These are phyloP conservation scores for Drosophila subobscura DNA, from an alignment of 1,140 invertebrate species.

Conservation along the genomic window DNA sequence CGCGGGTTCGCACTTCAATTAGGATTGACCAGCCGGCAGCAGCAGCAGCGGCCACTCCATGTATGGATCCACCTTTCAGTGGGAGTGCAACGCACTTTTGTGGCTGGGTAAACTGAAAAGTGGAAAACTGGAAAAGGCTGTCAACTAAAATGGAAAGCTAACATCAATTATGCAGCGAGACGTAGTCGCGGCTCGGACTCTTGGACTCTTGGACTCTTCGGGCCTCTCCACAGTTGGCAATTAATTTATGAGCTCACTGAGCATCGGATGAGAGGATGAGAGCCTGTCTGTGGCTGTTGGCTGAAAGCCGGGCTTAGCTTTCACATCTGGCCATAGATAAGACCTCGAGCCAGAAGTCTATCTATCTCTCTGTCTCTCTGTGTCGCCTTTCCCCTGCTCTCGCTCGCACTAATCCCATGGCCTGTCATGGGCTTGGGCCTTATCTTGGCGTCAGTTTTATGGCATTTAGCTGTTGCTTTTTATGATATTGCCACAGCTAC, in stretches of 20 bases:
- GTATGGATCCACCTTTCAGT: slow-evolving; percentile 13
- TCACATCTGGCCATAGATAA: slow-evolving; percentile 53
- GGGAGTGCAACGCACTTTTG: slow-evolving; percentile 58
- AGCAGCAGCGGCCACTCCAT: slow-evolving; percentile 6
- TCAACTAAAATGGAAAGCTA: slow-evolving; percentile 80
- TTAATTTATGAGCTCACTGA: slow-evolving; percentile 76
- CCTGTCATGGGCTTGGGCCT: slow-evolving; percentile 34
- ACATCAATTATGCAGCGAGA: slow-evolving; percentile 70
- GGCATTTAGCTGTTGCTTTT: slow-evolving; percentile 66
- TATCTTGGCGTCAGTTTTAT: slow-evolving; percentile 64
- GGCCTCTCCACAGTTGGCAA: slow-evolving; percentile 39
- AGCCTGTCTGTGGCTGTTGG: not conserved
- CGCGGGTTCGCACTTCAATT: slow-evolving; percentile 50
- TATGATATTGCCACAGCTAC: slow-evolving; percentile 52
- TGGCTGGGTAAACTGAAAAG: slow-evolving; percentile 27
- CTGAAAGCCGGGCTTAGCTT: slow-evolving; percentile 48
- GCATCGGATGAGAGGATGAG: slow-evolving; percentile 3
- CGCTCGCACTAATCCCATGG: slow-evolving; percentile 35
- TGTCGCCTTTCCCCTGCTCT: slow-evolving; percentile 1
- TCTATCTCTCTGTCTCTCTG: no score
- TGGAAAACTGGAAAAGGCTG: slow-evolving; percentile 50
- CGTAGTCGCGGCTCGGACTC: slow-evolving; percentile 17
- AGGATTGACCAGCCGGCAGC: slow-evolving; percentile 3
- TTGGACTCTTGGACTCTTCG: slow-evolving; percentile 27
- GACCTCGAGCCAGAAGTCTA: slow-evolving; percentile 31